phyloP scores from a whole-genome alignment of 2,888 invertebrate species.

The Tetragonula carbonaria region DNA sequence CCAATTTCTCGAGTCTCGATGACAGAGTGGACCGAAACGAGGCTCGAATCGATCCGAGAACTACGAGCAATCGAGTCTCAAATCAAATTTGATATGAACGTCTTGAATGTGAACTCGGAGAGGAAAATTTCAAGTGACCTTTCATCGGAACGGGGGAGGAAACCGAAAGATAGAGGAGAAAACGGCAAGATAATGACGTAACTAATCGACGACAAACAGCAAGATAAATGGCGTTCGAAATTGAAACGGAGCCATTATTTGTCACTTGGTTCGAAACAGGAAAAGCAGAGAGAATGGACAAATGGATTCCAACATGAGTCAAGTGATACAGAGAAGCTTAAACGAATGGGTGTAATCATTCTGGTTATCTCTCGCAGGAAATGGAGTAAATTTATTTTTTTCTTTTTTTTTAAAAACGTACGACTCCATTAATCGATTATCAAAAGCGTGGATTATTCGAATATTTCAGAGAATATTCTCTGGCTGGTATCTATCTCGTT shows the following conservation, averaged over 20 bases:
- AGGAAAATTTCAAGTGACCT: background rate
- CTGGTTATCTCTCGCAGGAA: background rate
- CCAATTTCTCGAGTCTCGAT: background rate
- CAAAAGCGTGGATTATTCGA: background rate
- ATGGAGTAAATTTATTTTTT: background rate
- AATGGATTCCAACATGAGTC: background rate
- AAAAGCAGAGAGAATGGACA: background rate
- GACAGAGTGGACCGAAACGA: too few relatives aligned
- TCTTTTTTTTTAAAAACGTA: background rate
- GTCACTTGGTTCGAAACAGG: background rate
- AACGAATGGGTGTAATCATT: background rate
- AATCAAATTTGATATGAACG: too few relatives aligned
- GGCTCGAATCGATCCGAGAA: too few relatives aligned
- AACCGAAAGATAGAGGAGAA: too few relatives aligned
- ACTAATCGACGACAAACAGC: background rate
- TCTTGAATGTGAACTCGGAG: too few relatives aligned
- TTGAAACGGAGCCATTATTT: background rate
- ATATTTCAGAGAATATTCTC: too few relatives aligned
- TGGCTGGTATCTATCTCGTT: too few relatives aligned
- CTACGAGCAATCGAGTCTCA: too few relatives aligned
- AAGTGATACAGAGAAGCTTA: background rate
- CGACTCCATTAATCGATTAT: background rate
- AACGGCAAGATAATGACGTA: background rate
- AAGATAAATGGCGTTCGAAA: background rate
- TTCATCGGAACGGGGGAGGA: background rate